Conservation (phyloP, 2,888 invertebrate genomes). For the Callosobruchus maculatus region DNA sequence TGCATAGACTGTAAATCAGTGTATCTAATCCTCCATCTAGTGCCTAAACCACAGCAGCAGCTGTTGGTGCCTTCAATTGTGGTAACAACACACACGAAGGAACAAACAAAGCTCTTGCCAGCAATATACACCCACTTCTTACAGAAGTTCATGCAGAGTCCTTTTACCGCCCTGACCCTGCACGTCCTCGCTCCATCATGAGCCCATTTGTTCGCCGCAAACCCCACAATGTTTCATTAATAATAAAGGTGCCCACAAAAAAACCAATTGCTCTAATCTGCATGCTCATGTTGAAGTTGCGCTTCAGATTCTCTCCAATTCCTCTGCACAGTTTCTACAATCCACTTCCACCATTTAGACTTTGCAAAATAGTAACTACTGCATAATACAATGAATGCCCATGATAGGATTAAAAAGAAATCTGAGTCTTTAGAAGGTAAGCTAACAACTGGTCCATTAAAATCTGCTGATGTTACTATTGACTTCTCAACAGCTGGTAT, state of each 20-base stretch:
- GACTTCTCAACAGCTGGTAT: conserved; percentile 60
- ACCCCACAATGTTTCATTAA: too few relatives aligned
- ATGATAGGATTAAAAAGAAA: conserved; percentile 76
- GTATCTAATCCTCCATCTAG: too few relatives aligned
- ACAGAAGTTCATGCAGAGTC: too few relatives aligned
- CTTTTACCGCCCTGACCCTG: too few relatives aligned
- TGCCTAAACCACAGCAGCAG: too few relatives aligned
- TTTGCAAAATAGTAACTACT: conserved; percentile 71
- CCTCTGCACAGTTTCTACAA: conserved; percentile 78
- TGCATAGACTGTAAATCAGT: too few relatives aligned
- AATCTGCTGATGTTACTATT: conserved; percentile 71
- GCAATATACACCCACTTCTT: too few relatives aligned
- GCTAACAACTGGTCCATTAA: conserved; percentile 76
- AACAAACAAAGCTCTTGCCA: too few relatives aligned
- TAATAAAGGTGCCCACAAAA: background rate
- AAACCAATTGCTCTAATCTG: conserved; percentile 51
- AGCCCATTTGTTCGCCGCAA: too few relatives aligned
- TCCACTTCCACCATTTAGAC: conserved; percentile 72
- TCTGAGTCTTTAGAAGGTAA: conserved; percentile 75
- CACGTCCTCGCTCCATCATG: too few relatives aligned
- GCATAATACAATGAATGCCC: conserved; percentile 78
- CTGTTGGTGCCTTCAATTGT: too few relatives aligned
- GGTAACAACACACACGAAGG: too few relatives aligned
- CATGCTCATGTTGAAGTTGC: conserved; percentile 67
- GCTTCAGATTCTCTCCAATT: conserved; percentile 88